Conservation (phyloP, 2,113 vertebrate species). For the Chamaetylas fuelleborni region DNA sequence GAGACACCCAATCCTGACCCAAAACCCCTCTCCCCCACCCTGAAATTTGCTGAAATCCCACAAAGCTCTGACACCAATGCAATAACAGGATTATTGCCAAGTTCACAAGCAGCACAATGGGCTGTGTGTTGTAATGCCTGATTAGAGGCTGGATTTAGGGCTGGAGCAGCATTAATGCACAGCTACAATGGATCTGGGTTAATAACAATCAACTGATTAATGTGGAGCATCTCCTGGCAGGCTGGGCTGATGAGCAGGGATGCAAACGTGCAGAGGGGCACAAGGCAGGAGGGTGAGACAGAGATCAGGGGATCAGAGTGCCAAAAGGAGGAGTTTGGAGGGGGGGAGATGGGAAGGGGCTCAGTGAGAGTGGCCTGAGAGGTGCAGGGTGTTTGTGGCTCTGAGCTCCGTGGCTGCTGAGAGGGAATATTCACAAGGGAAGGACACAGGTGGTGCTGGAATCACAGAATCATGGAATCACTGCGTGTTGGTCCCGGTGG, state of each 20-base stretch:
- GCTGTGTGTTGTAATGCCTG: not conserved
- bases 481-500: fast-evolving
- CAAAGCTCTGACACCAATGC: not conserved
- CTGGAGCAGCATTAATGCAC: not conserved
- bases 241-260: not conserved
- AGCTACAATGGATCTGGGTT: constrained; percentile 15
- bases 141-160: constrained; percentile 30
- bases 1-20: not conserved
- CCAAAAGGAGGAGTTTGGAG: not conserved
- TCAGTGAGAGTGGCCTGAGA: not conserved
- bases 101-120: not conserved
- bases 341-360: not conserved
- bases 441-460: not conserved
- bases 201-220: constrained; percentile 35
- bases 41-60: not conserved
- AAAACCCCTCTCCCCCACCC: not conserved
- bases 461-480: not conserved
- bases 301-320: not conserved
- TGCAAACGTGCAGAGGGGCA: not conserved
- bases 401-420: too few species aligned
- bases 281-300: not conserved
- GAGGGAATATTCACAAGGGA: not conserved
- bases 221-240: not conserved
- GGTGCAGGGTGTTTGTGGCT: not conserved
- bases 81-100: not conserved